Conservation (phyloP, 1,140 invertebrate species). For the Neodiprion fabricii region DNA sequence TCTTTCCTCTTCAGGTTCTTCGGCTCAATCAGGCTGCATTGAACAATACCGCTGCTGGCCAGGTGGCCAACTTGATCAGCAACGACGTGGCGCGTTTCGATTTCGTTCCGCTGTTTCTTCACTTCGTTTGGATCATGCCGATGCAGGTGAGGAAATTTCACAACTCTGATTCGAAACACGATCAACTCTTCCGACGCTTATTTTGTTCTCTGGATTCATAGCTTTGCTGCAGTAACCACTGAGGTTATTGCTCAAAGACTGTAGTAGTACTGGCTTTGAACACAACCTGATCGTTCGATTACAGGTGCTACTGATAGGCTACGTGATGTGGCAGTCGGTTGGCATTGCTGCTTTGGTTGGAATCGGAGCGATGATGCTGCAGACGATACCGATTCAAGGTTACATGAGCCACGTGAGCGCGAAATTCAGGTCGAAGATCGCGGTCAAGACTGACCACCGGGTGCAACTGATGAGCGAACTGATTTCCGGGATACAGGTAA, state of each 20-base stretch:
- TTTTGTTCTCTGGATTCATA: too few species aligned
- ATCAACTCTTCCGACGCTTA: too few species aligned
- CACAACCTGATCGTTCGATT: neutral
- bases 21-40: slow-evolving; percentile 68
- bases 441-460: slow-evolving; percentile 72
- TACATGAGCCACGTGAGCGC: slow-evolving; percentile 64
- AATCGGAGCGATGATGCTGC: slow-evolving; percentile 65
- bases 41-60: slow-evolving; percentile 76
- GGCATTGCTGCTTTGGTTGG: slow-evolving; percentile 75
- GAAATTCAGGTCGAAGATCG: slow-evolving; percentile 64
- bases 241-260: too few species aligned
- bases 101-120: slow-evolving; percentile 59
- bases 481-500: slow-evolving; percentile 72
- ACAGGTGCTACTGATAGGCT: slow-evolving; percentile 59
- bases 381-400: slow-evolving; percentile 74
- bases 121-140: slow-evolving; percentile 60
- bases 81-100: slow-evolving; percentile 77
- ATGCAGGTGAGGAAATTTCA: slow-evolving; percentile 37
- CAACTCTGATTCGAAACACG: too few species aligned
- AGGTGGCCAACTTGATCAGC: slow-evolving; percentile 84
- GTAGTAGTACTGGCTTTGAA: too few species aligned
- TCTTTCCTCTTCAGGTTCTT: slow-evolving; percentile 63
- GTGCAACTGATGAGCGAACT: slow-evolving; percentile 84
- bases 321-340: slow-evolving; percentile 74
- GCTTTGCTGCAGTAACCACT: too few species aligned